phyloP scores from a whole-genome alignment of 2,797 vertebrate species.

The Lutjanus campechanus region DNA sequence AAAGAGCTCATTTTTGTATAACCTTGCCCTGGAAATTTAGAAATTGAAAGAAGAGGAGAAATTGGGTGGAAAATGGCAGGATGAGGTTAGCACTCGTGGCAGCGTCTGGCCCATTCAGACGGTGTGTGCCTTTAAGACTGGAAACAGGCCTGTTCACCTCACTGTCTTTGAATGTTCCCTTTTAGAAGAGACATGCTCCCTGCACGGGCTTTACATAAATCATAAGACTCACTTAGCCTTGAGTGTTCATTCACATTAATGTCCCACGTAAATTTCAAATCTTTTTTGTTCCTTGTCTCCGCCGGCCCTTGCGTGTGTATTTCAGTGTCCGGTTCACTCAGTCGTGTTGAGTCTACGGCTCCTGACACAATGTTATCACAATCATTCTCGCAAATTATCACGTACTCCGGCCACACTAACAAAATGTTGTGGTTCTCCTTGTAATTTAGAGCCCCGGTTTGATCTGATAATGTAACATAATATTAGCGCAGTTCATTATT shows the following conservation, averaged over 20 bases:
- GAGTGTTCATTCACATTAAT: conserved; percentile 74
- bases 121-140: conserved; percentile 40
- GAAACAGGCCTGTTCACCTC: conserved; percentile 54
- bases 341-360: conserved; percentile 72
- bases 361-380: conserved; percentile 76
- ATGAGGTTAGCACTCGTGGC: conserved; percentile 62
- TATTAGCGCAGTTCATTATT: conserved; percentile 78
- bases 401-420: conserved; percentile 56
- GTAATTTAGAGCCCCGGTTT: conserved; percentile 59
- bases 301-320: conserved; percentile 44
- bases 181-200: conserved; percentile 60
- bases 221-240: conserved; percentile 66
- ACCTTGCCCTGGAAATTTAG: conserved; percentile 74
- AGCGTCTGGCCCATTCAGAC: conserved; percentile 29
- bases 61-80: conserved; percentile 69
- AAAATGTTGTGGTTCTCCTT: conserved; percentile 66
- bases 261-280: conserved; percentile 64
- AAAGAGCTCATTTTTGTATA: conserved; percentile 79
- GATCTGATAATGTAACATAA: conserved; percentile 81
- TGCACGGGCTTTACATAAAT: conserved; percentile 69
- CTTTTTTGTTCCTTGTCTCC: conserved; percentile 30
- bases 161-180: conserved; percentile 61
- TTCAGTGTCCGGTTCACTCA: conserved; percentile 58
- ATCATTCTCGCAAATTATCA: conserved; percentile 74
- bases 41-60: conserved; percentile 65